These are phyloP conservation scores for Microhierax caerulescens DNA, from an alignment of 2,797 vertebrate species.

Conservation along the genomic window DNA sequence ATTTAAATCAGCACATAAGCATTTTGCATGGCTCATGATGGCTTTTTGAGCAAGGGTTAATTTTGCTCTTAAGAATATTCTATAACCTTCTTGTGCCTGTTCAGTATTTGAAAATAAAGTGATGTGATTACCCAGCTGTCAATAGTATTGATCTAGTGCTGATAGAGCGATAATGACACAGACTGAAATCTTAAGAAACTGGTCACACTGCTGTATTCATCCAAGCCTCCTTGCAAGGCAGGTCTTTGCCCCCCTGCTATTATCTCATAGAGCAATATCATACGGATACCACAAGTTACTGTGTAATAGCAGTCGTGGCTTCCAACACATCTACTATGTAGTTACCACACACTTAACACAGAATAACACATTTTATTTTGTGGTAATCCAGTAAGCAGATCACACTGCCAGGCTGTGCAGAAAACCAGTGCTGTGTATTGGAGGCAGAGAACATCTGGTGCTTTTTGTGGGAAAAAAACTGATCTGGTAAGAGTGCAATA, in stretches of 20 bases:
- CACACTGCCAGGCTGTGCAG: neutral
- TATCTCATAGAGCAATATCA: slow-evolving; percentile 19
- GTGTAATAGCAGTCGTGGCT: neutral
- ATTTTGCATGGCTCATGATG: neutral
- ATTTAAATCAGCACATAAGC: neutral
- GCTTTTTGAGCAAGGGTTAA: neutral
- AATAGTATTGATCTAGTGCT: neutral
- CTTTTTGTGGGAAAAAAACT: neutral
- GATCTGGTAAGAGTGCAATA: neutral
- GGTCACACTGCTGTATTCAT: neutral
- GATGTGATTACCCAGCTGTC: neutral
- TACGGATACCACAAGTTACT: neutral
- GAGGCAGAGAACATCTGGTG: neutral
- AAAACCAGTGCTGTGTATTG: fast-evolving
- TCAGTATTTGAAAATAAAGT: neutral
- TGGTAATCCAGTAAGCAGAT: neutral
- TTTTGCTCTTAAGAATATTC: neutral
- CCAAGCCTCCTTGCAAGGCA: neutral
- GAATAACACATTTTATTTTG: neutral
- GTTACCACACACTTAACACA: slow-evolving; percentile 52
- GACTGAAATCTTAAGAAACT: neutral
- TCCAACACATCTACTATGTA: neutral
- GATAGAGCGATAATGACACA: neutral
- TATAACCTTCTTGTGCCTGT: neutral
- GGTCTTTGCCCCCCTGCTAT: slow-evolving; percentile 22